These are phyloP conservation scores for Philypnodon macrostomus DNA, from an alignment of 2,797 vertebrate species.

Conservation along the genomic window DNA sequence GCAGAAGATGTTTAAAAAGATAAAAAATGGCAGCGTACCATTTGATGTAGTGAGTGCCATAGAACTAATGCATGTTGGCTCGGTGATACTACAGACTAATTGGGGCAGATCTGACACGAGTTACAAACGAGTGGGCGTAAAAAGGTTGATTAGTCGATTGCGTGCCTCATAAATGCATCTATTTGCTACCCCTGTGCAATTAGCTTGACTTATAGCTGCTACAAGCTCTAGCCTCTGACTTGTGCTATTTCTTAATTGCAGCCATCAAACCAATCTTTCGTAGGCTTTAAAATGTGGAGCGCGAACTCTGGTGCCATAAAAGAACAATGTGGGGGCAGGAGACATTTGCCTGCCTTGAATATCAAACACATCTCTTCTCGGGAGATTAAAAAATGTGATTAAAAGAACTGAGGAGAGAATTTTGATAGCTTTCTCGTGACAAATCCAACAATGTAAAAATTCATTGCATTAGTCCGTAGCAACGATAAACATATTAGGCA, in stretches of 20 bases:
- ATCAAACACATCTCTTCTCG: conserved; percentile 66
- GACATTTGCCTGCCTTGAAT: conserved; percentile 60
- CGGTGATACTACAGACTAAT: background rate
- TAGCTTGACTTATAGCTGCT: background rate
- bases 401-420: conserved; percentile 57
- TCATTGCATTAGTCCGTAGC: conserved; percentile 37
- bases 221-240: conserved; percentile 4
- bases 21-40: background rate
- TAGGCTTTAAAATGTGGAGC: conserved; percentile 17
- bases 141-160: conserved; percentile 1
- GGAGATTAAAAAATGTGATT: conserved; percentile 68
- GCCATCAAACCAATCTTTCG: conserved; percentile 7
- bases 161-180: background rate
- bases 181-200: background rate
- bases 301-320: conserved; percentile 25
- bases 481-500: conserved; percentile 46
- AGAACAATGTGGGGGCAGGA: conserved; percentile 19
- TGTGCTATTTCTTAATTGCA: conserved; percentile 20
- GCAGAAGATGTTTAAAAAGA: background rate
- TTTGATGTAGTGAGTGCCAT: background rate
- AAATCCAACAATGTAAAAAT: conserved; percentile 36
- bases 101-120: background rate
- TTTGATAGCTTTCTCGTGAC: conserved; percentile 56
- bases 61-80: background rate
- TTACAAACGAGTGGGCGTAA: background rate